Percentiles rank a stretch among this genome's conserved stretches.
phyloP scores from a whole-genome alignment of 2,113 vertebrate genomes.

The Rattus norvegicus region DNA sequence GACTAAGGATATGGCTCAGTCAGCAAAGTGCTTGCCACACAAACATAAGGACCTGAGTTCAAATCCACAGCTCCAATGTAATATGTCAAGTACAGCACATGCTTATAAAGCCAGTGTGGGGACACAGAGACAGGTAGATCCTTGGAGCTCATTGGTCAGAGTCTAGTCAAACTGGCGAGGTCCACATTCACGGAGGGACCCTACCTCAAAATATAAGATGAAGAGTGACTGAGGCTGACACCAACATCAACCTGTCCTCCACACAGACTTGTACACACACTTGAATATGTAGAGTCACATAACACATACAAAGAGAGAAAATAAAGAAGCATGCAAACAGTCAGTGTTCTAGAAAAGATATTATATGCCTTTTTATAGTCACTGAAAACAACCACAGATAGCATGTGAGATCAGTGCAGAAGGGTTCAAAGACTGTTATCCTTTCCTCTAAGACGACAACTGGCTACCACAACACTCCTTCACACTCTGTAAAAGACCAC shows the following conservation, averaged over 20 bases:
- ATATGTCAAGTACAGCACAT: neutral
- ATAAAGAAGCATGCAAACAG: neutral
- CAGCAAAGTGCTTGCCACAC: neutral
- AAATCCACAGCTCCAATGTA: neutral
- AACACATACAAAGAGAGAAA: neutral
- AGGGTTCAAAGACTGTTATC: neutral
- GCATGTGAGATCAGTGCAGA: neutral
- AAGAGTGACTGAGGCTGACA: neutral
- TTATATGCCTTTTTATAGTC: neutral
- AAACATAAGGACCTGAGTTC: neutral
- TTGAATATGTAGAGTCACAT: neutral
- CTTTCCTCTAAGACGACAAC: conserved; percentile 37
- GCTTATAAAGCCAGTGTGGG: neutral
- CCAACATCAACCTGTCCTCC: neutral
- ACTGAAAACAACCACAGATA: conserved; percentile 9
- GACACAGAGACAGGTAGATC: neutral
- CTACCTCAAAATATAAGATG: neutral
- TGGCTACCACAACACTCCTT: neutral
- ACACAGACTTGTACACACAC: neutral
- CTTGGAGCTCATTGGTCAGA: neutral
- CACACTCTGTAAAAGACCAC: conserved; percentile 2
- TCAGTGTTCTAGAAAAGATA: conserved; percentile 27
- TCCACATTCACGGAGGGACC: neutral
- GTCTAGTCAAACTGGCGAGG: neutral
- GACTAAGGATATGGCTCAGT: neutral